Evolutionary conservation across 1,140 invertebrate species (phyloP), one percentile per base, ranked within the genome.

Genomic region (Sogatella furcifera): DNA sequence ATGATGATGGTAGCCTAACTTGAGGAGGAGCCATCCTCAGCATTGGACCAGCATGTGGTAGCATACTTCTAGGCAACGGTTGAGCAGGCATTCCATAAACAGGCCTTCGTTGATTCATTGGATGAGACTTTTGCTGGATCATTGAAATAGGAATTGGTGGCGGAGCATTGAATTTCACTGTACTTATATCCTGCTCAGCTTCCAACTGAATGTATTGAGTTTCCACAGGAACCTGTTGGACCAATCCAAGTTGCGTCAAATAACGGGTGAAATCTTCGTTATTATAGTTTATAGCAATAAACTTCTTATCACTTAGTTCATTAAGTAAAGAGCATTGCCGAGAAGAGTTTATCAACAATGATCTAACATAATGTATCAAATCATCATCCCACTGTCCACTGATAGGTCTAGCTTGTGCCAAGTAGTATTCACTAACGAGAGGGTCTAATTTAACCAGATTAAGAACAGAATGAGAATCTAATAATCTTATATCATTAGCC

Each of bases 381-480:
- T 72, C 65, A 10, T 73, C 70, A 10, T 78, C 75, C 81, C 81
- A 83, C 21, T 55, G 38, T 15, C 69, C 72, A 22, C 70, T 72
- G 22, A 69, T 62, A 58, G 78, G 75, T 52, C 75, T 66, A 6
- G 83, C 70, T 46, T 78, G 71, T 17, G 77, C 75, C 42, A 86
- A 69, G 64, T 78, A 74, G 63, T 82, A 85, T 15, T 80, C 78
- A 11, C 72, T 71, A 1, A 81, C 80, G 65, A 81, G 75, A 6
- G 78, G 73, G 22, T 76, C 76, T 13, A 65, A 34, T 59, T 79
- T 68, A 14, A 76, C 67, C 34, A 77, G 68, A 17, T 24, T 31
- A 15, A 22, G 31, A 28, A 41, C 21, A 4, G 53, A 19, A 43
- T 15, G 2, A 24, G 54, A 41, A 31, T 67, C 74, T 49, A 84